Conservation (phyloP, 2,797 vertebrate species). For the Ctenosaura bakeri region DNA sequence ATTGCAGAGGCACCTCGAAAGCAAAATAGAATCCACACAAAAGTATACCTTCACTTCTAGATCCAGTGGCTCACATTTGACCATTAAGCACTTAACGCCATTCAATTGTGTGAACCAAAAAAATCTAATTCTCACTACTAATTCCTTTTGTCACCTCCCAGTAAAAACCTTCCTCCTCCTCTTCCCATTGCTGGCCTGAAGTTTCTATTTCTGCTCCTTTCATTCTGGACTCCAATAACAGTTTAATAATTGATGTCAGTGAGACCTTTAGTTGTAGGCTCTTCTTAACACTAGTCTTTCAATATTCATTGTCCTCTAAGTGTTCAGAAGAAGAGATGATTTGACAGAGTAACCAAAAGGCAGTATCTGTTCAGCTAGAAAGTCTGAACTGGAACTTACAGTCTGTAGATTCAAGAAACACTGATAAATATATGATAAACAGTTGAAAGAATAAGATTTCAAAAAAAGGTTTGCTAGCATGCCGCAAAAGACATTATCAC, state of each 20-base stretch:
- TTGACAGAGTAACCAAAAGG: constrained; percentile 26
- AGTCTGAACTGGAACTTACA: constrained; percentile 11
- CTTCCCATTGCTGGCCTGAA: not conserved
- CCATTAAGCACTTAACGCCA: not conserved
- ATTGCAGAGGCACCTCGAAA: not conserved
- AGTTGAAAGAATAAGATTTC: not conserved
- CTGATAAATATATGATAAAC: no score
- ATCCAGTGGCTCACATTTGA: not conserved
- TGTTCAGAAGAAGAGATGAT: not conserved
- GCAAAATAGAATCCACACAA: not conserved
- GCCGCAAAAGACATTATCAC: not conserved
- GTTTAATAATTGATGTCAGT: constrained; percentile 20
- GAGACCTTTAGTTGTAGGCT: fast-evolving
- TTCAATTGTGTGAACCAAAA: not conserved
- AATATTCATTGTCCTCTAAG: constrained; percentile 35
- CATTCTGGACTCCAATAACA: constrained; percentile 5
- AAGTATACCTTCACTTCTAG: not conserved
- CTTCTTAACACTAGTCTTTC: constrained; percentile 14
- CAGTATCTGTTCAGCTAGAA: constrained; percentile 2
- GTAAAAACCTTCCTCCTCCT: not conserved
- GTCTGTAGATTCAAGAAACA: no score
- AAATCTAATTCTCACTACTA: constrained; percentile 1
- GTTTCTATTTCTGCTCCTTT: not conserved
- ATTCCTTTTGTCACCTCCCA: not conserved
- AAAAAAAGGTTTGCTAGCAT: not conserved